A percentile compares a stretch with the other conserved stretches of the same genome.
Evolutionary conservation across 2,797 vertebrate species (phyloP).

Genomic region (Lepus townsendii): DNA sequence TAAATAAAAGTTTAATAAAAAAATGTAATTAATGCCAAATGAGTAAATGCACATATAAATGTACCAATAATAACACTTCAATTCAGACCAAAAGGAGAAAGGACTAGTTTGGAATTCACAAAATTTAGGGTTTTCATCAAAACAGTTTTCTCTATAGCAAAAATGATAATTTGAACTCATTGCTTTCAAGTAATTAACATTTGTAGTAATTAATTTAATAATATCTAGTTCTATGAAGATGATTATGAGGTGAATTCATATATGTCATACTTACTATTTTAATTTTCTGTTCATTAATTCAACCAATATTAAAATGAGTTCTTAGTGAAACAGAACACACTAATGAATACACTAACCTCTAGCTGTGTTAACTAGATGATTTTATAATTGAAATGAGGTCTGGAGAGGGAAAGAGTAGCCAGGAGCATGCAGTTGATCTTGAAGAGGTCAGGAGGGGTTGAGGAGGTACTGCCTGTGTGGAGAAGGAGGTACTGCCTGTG

Average conservation of each 20-base stretch:
- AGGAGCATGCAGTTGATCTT: neutral
- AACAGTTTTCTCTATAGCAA: constrained; percentile 32
- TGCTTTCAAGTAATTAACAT: neutral
- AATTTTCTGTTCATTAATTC: constrained; percentile 44
- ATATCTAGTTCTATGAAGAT: neutral
- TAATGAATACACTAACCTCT: neutral
- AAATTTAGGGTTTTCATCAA: constrained; percentile 51
- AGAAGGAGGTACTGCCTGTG: neutral
- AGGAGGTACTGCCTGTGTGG: no score
- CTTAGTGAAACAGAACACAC: constrained; percentile 1
- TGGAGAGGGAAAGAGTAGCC: constrained; percentile 34
- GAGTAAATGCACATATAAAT: constrained; percentile 16
- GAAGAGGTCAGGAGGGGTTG: neutral
- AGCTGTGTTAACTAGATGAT: constrained; percentile 9
- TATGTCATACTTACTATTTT: constrained; percentile 41
- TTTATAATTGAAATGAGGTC: constrained; percentile 8
- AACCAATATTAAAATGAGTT: constrained; percentile 6
- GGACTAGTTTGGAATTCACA: constrained; percentile 55
- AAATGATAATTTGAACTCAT: constrained; percentile 44
- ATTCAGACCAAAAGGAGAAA: constrained; percentile 26
- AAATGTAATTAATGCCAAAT: constrained; percentile 5
- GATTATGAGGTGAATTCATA: constrained; percentile 32
- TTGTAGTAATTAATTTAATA: neutral
- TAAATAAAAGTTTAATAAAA: no score
- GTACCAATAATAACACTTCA: neutral